These are phyloP conservation scores for Linyphia triangularis DNA, from an alignment of 2,888 invertebrate genomes.

Conservation along the genomic window DNA sequence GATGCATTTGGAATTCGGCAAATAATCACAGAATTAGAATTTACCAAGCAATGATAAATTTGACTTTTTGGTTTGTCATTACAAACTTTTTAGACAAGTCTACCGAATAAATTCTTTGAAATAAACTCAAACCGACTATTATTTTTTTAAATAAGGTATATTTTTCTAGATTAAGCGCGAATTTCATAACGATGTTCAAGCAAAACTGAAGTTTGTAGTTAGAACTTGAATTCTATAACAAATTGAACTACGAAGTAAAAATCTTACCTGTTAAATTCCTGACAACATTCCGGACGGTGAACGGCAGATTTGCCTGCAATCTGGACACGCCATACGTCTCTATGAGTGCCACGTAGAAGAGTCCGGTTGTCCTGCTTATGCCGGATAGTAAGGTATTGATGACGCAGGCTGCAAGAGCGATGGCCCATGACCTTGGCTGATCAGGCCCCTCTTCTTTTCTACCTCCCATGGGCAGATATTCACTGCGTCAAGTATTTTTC, in stretches of 20 bases:
- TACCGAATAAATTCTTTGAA: no score
- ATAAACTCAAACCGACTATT: background rate
- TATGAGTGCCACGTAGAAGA: slow-evolving; percentile 64
- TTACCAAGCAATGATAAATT: no score
- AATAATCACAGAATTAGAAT: no score
- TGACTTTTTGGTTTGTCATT: no score
- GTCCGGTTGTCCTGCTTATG: slow-evolving; percentile 47
- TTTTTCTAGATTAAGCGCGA: no score
- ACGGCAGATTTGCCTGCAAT: slow-evolving; percentile 53
- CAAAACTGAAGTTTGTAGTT: background rate
- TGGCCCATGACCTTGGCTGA: slow-evolving; percentile 30
- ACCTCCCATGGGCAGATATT: background rate
- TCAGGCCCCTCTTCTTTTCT: slow-evolving; percentile 45
- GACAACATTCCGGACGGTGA: slow-evolving; percentile 40
- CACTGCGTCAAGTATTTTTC: no score
- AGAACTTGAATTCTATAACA: background rate
- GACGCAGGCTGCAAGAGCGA: slow-evolving; percentile 46
- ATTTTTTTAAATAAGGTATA: no score
- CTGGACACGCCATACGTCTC: slow-evolving; percentile 41
- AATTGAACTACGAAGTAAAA: background rate
- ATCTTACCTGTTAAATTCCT: slow-evolving; percentile 42
- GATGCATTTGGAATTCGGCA: no score
- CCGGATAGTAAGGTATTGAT: slow-evolving; percentile 58
- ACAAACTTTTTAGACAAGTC: no score
- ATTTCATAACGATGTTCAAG: no score